phyloP scores from a whole-genome alignment of 2,888 invertebrate species.

The Cerastoderma edule region DNA sequence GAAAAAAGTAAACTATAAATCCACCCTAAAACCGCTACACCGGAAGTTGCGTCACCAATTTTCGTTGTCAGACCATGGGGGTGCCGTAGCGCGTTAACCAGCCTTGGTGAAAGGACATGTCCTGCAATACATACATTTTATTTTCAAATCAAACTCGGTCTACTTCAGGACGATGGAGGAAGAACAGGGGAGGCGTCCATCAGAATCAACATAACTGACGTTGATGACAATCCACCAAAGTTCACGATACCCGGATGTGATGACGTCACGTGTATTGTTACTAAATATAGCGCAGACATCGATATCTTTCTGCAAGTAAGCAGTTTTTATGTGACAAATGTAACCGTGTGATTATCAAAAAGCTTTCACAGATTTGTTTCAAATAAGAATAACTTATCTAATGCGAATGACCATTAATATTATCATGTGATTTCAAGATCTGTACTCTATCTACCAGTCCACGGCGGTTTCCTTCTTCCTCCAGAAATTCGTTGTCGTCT shows the following conservation, averaged over 20 bases:
- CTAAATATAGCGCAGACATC: conserved; percentile 5
- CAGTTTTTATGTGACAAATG: too few relatives aligned
- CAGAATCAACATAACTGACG: conserved; percentile 21
- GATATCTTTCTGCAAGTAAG: conserved; percentile 21
- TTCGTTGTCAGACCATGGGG: too few relatives aligned
- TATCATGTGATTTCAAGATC: neutral
- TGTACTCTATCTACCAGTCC: neutral
- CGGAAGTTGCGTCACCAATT: too few relatives aligned
- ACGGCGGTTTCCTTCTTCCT: neutral
- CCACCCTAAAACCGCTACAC: too few relatives aligned
- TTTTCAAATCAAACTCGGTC: too few relatives aligned
- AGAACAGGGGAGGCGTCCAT: conserved; percentile 13
- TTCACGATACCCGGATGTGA: conserved; percentile 19
- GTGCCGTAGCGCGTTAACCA: too few relatives aligned
- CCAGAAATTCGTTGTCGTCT: neutral
- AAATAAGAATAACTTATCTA: neutral
- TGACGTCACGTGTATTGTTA: conserved; percentile 17
- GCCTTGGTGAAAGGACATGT: too few relatives aligned
- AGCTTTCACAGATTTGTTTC: too few relatives aligned
- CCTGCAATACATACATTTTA: too few relatives aligned
- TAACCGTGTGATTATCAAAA: too few relatives aligned
- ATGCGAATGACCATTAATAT: neutral
- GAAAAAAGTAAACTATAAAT: too few relatives aligned
- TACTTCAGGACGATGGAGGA: conserved; percentile 30
- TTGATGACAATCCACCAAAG: conserved; percentile 30